These are phyloP conservation scores for Geotrypetes seraphini DNA, from an alignment of 2,797 vertebrate genomes.

Conservation along the genomic window DNA sequence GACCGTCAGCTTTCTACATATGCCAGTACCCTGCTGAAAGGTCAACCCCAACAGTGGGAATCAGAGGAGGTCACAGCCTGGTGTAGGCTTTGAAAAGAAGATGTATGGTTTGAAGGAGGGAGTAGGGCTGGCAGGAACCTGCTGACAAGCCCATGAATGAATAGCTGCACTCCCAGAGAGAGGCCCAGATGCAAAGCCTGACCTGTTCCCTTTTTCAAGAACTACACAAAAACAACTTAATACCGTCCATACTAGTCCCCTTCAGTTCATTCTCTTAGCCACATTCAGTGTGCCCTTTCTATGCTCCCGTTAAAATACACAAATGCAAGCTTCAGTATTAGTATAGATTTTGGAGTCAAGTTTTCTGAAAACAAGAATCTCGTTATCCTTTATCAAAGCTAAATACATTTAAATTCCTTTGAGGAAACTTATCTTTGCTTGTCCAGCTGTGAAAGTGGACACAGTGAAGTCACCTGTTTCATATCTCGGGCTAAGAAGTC, in stretches of 20 bases:
- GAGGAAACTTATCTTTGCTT: conserved; percentile 7
- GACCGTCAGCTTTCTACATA: background rate
- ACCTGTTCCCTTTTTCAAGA: no score
- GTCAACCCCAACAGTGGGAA: conserved; percentile 35
- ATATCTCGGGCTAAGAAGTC: conserved; percentile 2
- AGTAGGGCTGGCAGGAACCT: conserved; percentile 27
- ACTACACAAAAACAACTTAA: no score
- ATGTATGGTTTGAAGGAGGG: conserved; percentile 49
- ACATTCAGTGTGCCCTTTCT: conserved; percentile 3
- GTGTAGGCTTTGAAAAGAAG: conserved; percentile 25
- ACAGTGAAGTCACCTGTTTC: background rate
- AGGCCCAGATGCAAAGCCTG: conserved; percentile 9
- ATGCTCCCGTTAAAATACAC: conserved; percentile 1
- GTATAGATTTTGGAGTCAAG: conserved; percentile 5
- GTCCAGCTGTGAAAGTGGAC: background rate
- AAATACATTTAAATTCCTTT: conserved; percentile 1
- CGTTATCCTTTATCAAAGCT: background rate
- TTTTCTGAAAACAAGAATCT: no score
- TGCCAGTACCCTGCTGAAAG: conserved; percentile 32
- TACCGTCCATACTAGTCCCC: no score
- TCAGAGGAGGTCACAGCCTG: conserved; percentile 25
- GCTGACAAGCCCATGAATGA: conserved; percentile 31
- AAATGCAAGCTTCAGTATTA: conserved; percentile 1
- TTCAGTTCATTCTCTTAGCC: background rate
- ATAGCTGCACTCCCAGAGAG: conserved; percentile 4